Percentiles rank a stretch among this genome's conserved stretches.
Evolutionary conservation across 2,797 vertebrate species (phyloP).

Genomic region (Adrianichthys oophorus): DNA sequence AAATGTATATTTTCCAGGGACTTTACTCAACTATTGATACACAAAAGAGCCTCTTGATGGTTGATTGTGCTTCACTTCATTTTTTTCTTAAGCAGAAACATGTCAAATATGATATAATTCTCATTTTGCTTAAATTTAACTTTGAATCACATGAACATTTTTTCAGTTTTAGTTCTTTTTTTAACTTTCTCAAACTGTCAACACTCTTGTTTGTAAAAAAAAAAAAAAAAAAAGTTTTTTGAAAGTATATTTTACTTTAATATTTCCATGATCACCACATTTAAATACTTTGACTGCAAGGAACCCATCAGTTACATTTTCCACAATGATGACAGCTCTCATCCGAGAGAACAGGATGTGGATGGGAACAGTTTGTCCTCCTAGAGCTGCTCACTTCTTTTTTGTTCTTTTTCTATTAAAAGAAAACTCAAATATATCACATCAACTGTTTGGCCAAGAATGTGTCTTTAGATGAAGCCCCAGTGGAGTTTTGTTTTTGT

Average conservation of each 20-base stretch:
- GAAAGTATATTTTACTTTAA: not conserved
- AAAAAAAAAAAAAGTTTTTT: not conserved
- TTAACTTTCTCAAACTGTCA: not conserved
- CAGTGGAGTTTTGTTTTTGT: not conserved
- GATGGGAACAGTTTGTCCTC: constrained; percentile 31
- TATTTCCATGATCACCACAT: constrained; percentile 1
- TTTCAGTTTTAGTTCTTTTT: too few relatives aligned
- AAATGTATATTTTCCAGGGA: too few relatives aligned
- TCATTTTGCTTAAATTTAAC: too few relatives aligned
- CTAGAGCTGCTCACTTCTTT: constrained; percentile 14
- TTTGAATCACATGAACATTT: too few relatives aligned
- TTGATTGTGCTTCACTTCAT: too few relatives aligned
- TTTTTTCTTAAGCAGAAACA: too few relatives aligned
- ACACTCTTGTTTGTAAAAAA: not conserved
- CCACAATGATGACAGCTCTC: constrained; percentile 23
- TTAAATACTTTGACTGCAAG: constrained; percentile 6
- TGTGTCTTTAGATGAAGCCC: constrained; percentile 1
- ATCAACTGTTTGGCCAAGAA: constrained; percentile 14
- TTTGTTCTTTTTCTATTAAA: constrained; percentile 2
- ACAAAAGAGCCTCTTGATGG: too few relatives aligned
- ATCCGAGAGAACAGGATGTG: constrained; percentile 37
- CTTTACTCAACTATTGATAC: too few relatives aligned
- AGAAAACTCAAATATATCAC: constrained; percentile 7
- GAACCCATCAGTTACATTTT: constrained; percentile 22
- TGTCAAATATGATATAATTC: too few relatives aligned